These are phyloP conservation scores for Adineta ricciae DNA, from an alignment of 2,888 invertebrate genomes.

Conservation along the genomic window DNA sequence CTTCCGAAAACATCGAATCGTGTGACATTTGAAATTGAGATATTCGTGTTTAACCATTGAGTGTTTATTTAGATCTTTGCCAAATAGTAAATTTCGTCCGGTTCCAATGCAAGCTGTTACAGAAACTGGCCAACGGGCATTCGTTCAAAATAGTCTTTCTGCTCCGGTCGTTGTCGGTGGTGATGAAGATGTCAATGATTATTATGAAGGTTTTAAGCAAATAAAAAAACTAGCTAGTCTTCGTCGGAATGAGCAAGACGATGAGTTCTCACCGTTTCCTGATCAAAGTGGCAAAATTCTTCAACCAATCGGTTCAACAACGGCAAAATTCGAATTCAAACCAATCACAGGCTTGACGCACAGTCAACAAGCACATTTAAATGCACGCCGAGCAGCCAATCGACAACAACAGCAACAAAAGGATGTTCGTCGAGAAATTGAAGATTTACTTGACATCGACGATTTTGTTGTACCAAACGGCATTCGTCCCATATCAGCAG, in stretches of 20 bases:
- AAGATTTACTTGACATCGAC: not conserved
- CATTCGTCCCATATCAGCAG: not conserved
- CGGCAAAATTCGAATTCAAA: constrained; percentile 8
- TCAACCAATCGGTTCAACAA: not conserved
- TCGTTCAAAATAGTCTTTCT: not conserved
- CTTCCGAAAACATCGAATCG: no score
- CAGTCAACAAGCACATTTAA: not conserved
- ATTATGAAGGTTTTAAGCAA: constrained; percentile 12
- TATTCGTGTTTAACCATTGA: no score
- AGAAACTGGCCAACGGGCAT: not conserved
- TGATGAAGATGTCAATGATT: constrained; percentile 14
- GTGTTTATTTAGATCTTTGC: not conserved
- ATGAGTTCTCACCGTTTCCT: not conserved
- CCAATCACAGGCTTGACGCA: not conserved
- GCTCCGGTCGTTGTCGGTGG: not conserved
- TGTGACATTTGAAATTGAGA: no score
- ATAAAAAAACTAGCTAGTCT: constrained; percentile 14
- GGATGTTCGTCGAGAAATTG: constrained; percentile 9
- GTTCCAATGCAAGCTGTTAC: not conserved
- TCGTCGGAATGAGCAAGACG: not conserved
- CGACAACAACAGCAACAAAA: not conserved
- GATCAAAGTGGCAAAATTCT: not conserved
- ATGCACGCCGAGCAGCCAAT: not conserved
- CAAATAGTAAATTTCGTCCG: constrained; percentile 15
- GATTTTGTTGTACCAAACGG: not conserved